These are phyloP conservation scores for Heterodera schachtii DNA, from an alignment of 1,140 invertebrate genomes.

Conservation along the genomic window DNA sequence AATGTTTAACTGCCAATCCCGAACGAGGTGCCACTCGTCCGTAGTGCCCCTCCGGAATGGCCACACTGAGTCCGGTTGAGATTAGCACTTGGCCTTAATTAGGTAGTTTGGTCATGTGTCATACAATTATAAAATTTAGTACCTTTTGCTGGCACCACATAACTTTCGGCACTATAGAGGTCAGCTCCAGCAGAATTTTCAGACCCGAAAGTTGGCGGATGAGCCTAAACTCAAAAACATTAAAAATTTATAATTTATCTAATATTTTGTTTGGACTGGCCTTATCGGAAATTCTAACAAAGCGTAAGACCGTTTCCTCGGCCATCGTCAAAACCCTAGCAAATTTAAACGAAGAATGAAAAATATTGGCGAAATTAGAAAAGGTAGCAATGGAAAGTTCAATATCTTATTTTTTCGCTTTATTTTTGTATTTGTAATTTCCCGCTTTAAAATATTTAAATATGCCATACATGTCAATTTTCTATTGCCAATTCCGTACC, in stretches of 20 bases:
- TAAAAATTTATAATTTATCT: background rate
- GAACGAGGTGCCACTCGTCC: constrained; percentile 93
- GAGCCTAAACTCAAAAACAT: background rate
- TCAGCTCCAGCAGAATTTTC: constrained; percentile 82
- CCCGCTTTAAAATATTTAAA: no score
- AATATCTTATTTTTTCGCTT: no score
- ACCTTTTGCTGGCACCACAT: constrained; percentile 75
- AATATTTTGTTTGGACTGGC: background rate
- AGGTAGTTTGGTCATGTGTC: background rate
- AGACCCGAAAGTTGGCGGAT: background rate
- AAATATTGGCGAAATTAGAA: background rate
- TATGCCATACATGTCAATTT: no score
- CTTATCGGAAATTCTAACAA: background rate
- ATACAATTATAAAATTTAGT: background rate
- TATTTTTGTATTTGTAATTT: no score
- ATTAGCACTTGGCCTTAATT: constrained; percentile 78
- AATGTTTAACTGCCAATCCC: constrained; percentile 89
- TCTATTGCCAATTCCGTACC: no score
- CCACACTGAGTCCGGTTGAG: constrained; percentile 84
- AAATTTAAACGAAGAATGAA: background rate
- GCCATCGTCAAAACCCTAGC: background rate
- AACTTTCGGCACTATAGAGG: constrained; percentile 86
- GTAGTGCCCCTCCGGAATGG: constrained; percentile 70
- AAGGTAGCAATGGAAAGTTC: no score
- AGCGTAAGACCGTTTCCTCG: background rate